A percentile compares a stretch with the other conserved stretches of the same genome.
These are phyloP conservation scores for Bradypodion ventrale DNA, from an alignment of 2,797 vertebrate genomes.

Conservation along the genomic window DNA sequence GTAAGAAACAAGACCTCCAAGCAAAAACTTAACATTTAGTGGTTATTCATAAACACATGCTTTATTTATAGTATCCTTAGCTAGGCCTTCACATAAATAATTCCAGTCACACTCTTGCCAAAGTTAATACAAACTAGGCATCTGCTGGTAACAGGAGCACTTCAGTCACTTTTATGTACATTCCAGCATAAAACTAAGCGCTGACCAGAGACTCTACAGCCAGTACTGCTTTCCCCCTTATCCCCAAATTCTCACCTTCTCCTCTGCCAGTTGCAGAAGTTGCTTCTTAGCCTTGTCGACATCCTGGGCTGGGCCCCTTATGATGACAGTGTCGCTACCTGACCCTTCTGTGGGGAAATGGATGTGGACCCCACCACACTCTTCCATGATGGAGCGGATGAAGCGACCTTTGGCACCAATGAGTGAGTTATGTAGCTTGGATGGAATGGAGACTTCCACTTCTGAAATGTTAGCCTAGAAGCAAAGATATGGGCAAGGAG, in stretches of 20 bases:
- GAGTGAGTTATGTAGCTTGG: constrained; percentile 95
- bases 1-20: not conserved
- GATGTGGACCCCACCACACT: constrained; percentile 97
- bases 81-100: not conserved
- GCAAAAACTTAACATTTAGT: not conserved
- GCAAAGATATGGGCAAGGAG: not conserved
- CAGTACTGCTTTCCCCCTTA: fast-evolving
- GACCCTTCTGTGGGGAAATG: constrained; percentile 98
- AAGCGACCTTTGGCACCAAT: constrained; percentile 97
- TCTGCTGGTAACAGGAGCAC: not conserved
- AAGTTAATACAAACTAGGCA: not conserved
- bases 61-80: not conserved
- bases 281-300: constrained; percentile 97
- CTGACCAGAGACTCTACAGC: not conserved
- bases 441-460: constrained; percentile 94
- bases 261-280: constrained; percentile 94
- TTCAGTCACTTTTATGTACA: not conserved
- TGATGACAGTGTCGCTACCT: constrained; percentile 94
- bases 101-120: not conserved
- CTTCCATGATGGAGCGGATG: constrained; percentile 98
- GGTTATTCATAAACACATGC: no score
- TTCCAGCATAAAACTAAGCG: not conserved
- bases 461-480: constrained; percentile 94
- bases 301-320: constrained; percentile 92
- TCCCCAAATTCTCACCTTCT: constrained; percentile 84